phyloP scores from a whole-genome alignment of 2,797 vertebrate species.

The Psittacula derbiana region DNA sequence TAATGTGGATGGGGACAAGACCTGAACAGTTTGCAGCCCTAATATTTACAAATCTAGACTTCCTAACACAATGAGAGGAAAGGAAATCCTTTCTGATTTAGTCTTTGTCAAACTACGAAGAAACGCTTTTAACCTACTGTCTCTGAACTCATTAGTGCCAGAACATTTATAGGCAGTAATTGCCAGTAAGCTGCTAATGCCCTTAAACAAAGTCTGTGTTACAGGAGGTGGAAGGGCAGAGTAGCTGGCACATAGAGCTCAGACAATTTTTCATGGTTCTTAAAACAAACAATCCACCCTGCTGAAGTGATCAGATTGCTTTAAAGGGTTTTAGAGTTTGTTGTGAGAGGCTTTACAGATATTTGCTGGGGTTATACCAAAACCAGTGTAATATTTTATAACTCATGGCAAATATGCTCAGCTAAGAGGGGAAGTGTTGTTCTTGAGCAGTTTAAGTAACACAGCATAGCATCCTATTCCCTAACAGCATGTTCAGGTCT shows the following conservation, averaged over 20 bases:
- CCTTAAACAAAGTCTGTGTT: not conserved
- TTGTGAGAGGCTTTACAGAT: not conserved
- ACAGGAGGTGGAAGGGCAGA: not conserved
- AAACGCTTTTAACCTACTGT: not conserved
- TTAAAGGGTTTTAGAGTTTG: not conserved
- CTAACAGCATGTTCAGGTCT: not conserved
- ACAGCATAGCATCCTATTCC: not conserved
- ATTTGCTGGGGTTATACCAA: not conserved
- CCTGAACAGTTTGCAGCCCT: not conserved
- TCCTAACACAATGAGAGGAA: not conserved
- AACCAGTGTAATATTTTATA: not conserved
- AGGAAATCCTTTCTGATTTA: slow-evolving; percentile 17
- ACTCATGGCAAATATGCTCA: not conserved
- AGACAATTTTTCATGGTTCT: not conserved
- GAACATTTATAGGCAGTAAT: not conserved
- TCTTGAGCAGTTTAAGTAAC: not conserved
- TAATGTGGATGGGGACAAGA: not conserved
- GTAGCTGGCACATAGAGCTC: not conserved
- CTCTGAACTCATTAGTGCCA: not conserved
- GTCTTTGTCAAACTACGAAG: not conserved
- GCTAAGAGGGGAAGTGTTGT: not conserved
- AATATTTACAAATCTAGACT: slow-evolving; percentile 3
- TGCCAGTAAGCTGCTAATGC: not conserved
- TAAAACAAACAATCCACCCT: not conserved
- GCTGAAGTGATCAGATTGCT: not conserved